Base-by-base conservation (phyloP, 2,888 invertebrate species). In the Eristalinus aeneus region DNA sequence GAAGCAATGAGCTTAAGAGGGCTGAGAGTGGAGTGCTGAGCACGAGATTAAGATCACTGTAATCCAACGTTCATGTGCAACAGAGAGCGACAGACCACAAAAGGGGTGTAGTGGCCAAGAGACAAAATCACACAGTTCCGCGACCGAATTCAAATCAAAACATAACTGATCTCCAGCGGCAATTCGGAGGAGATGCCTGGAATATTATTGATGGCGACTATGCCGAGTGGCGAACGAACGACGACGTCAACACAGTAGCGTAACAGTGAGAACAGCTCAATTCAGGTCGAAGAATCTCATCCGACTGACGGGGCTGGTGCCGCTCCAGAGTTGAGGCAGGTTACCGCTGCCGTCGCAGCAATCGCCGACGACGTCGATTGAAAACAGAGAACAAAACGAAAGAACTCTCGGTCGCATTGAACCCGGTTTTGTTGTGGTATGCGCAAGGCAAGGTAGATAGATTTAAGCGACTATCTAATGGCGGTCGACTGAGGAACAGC, bases 241-340 rank as follows among this genome's bases (percentile, higher is more conserved):
- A 31, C 74, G 71, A 27, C 54, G 58, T 31, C 73, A 63, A 64
- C 71, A 56, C 54, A 20, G 31, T 67, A 39, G 65, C 63, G 12
- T 34, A 53, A n/a, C 46, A 58, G 60, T 56, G 31, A 46, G 67
- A 79, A 80, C 80, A 86, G 77, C 85, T 86, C 81, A 86, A 86
- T 81, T 81, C 85, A 71, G 69, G 77, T 65, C 81, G 81, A 81
- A 86, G 85, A 81, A 81, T 86, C 85, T 81, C 73, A 73, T 81
- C 81, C 81, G 81, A 86, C 85, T 86, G 81, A 86, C 46, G 77
- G 63, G 54, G 54, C 60, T 81, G 85, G n/a, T 61, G 60, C 69
- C 32, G 76, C 64, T 54, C 34, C 39, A 46, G 80, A 81, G 77
- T 86, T 81, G 85, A 77, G 85, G 81, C 81, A 81, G 85, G 85